Conservation (phyloP, 2,113 vertebrate genomes). For the Hemiprocne comata region DNA sequence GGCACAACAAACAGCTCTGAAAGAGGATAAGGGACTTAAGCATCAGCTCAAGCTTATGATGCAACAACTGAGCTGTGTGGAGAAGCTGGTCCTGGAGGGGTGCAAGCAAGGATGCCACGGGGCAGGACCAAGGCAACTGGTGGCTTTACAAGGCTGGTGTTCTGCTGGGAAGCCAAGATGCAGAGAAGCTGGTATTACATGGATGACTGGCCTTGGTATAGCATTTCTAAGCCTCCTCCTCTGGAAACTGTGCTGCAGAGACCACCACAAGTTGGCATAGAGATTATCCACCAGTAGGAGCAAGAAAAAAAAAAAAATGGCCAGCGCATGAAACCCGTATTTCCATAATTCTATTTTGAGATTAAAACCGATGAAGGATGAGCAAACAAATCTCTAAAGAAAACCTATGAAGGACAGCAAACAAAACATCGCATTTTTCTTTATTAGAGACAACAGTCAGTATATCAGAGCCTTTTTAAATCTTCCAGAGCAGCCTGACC, state of each 20-base stretch:
- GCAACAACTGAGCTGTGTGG: not conserved
- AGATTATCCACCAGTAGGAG: not conserved
- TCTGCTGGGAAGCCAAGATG: not conserved
- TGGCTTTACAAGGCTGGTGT: not conserved
- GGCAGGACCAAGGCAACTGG: not conserved
- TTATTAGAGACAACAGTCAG: conserved; percentile 39
- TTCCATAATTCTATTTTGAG: not conserved
- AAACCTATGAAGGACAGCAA: not conserved
- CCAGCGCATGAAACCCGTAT: not conserved
- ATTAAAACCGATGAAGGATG: not conserved
- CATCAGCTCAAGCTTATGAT: conserved; percentile 6
- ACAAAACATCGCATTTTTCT: not conserved
- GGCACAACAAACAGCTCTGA: not conserved
- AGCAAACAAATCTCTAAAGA: not conserved
- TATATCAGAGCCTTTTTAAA: not conserved
- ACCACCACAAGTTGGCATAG: not conserved
- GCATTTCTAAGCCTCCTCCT: not conserved
- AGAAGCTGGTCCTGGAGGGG: not conserved
- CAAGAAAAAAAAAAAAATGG: not conserved
- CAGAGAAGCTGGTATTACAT: not conserved
- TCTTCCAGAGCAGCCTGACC: conserved; percentile 8
- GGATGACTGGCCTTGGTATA: not conserved
- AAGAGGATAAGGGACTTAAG: conserved; percentile 27
- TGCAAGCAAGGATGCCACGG: not conserved
- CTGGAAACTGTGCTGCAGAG: not conserved